Evolutionary conservation across 2,113 vertebrate species (phyloP).

Genomic region (Syrmaticus mikado): DNA sequence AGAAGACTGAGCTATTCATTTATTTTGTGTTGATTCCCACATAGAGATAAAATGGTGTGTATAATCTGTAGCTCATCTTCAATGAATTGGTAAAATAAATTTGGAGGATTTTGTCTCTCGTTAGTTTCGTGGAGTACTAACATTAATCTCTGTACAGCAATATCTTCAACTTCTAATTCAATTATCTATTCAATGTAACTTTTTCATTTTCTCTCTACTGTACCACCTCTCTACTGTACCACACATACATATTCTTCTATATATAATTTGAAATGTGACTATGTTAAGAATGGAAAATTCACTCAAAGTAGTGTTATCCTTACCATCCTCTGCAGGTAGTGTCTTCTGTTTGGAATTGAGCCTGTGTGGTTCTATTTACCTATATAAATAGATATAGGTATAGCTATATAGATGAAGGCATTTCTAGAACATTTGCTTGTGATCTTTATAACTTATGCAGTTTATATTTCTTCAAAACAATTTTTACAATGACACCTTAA

Average conservation of each 20-base stretch:
- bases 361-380: neutral
- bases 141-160: neutral
- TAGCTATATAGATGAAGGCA: neutral
- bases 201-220: neutral
- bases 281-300: neutral
- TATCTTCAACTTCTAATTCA: neutral
- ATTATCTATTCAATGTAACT: neutral
- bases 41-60: conserved; percentile 17
- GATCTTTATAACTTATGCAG: neutral
- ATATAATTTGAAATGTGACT: neutral
- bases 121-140: conserved; percentile 6
- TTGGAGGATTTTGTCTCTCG: neutral
- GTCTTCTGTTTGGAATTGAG: neutral
- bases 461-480: neutral
- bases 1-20: conserved; percentile 58
- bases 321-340: neutral
- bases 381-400: neutral
- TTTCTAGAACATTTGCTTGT: neutral
- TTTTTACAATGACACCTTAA: neutral
- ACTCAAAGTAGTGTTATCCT: neutral
- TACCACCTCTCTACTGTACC: neutral
- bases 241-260: neutral
- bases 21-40: conserved; percentile 5
- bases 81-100: conserved; percentile 1
- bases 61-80: neutral